Evolutionary conservation across 2,888 invertebrate species (phyloP).

Genomic region (Zelleria hepariella): DNA sequence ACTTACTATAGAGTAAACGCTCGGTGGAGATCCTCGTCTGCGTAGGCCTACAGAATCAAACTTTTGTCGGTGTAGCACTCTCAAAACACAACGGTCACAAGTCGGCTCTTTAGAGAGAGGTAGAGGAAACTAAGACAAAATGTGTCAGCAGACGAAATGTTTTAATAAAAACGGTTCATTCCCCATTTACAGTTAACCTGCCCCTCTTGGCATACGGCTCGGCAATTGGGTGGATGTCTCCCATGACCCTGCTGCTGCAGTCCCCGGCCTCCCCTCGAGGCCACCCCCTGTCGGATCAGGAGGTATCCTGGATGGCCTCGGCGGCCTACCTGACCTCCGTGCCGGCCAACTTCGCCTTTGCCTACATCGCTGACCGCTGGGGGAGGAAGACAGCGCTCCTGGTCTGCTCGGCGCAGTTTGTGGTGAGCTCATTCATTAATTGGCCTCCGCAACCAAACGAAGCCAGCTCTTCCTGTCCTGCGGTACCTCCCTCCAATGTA

Average conservation of each 20-base stretch:
- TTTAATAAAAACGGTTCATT: not conserved
- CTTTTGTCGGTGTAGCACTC: not conserved
- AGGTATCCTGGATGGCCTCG: conserved; percentile 11
- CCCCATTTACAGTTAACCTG: conserved; percentile 25
- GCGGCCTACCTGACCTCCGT: conserved; percentile 5
- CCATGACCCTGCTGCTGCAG: conserved; percentile 29
- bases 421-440: too few relatives aligned
- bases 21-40: too few relatives aligned
- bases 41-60: too few relatives aligned
- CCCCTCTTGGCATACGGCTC: conserved; percentile 31
- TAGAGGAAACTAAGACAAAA: too few relatives aligned
- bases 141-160: too few relatives aligned
- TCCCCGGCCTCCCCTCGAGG: conserved; percentile 21
- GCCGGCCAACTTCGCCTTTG: conserved; percentile 6
- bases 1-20: too few relatives aligned
- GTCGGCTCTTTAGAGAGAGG: too few relatives aligned
- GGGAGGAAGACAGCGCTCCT: conserved; percentile 8
- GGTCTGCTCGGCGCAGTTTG: conserved; percentile 5
- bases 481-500: too few relatives aligned
- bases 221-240: conserved; percentile 34
- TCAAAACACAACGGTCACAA: not conserved
- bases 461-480: too few relatives aligned
- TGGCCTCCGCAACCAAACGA: too few relatives aligned
- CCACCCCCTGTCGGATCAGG: conserved; percentile 18
- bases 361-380: conserved; percentile 4